Evolutionary conservation across 2,797 vertebrate species (phyloP).

Genomic region (Melanotaenia pygmaea): DNA sequence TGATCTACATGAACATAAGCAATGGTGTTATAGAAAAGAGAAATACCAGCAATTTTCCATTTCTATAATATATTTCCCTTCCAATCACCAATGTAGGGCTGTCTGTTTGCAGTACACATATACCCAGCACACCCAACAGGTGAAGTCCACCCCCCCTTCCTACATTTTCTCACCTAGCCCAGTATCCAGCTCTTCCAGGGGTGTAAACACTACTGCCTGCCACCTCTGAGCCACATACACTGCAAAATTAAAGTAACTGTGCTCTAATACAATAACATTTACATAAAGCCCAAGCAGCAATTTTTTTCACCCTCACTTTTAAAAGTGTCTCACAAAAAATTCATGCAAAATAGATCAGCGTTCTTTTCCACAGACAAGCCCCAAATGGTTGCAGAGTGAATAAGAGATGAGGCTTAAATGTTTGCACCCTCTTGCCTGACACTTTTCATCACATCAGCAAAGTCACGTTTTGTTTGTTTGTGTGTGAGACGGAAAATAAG

Average conservation of each 20-base stretch:
- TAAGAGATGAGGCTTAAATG: constrained; percentile 86
- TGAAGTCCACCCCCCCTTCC: neutral
- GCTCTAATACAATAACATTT: constrained; percentile 68
- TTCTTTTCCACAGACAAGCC: constrained; percentile 69
- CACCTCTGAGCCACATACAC: constrained; percentile 58
- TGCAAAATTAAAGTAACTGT: constrained; percentile 55
- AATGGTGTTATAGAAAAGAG: too few relatives aligned
- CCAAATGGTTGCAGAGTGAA: constrained; percentile 85
- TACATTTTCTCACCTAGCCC: constrained; percentile 40
- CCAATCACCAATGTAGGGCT: neutral
- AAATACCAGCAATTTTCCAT: neutral
- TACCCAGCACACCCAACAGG: neutral
- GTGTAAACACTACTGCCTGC: constrained; percentile 52
- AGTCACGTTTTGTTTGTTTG: constrained; percentile 47
- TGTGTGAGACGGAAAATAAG: neutral
- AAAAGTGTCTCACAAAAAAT: constrained; percentile 81
- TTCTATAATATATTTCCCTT: neutral
- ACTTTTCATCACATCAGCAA: constrained; percentile 83
- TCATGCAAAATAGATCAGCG: constrained; percentile 84
- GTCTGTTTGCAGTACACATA: neutral
- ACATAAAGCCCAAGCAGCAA: constrained; percentile 55
- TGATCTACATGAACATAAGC: neutral
- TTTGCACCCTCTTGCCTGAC: constrained; percentile 85
- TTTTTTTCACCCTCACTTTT: constrained; percentile 54
- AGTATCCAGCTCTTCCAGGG: constrained; percentile 28